These are phyloP conservation scores for Vombatus ursinus DNA, from an alignment of 2,113 vertebrate genomes.

Conservation along the genomic window DNA sequence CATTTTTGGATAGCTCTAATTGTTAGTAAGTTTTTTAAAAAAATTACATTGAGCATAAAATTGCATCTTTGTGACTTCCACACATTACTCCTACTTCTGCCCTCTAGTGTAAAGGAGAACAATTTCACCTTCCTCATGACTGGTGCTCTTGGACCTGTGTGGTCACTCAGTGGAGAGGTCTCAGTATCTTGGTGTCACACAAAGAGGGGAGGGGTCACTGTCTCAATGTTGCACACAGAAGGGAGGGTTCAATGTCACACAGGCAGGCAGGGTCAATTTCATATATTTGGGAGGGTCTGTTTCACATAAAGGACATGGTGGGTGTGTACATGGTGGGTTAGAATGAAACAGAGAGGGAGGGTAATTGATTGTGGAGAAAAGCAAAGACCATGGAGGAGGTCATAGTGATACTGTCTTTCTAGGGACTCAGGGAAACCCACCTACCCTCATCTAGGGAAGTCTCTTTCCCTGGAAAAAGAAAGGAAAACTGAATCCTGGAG, in stretches of 20 bases:
- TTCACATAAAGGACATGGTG: background rate
- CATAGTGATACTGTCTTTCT: background rate
- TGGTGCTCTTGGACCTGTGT: too few relatives aligned
- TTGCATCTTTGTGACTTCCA: too few relatives aligned
- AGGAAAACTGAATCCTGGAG: background rate
- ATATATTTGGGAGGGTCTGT: background rate
- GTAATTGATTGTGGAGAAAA: background rate
- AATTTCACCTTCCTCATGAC: too few relatives aligned
- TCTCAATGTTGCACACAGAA: background rate
- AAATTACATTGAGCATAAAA: too few relatives aligned
- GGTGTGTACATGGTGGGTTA: background rate
- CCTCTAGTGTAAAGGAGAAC: too few relatives aligned
- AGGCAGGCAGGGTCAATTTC: background rate
- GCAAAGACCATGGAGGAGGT: background rate
- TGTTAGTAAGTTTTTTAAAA: too few relatives aligned
- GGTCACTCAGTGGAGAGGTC: background rate
- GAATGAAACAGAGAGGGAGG: background rate
- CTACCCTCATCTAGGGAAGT: background rate
- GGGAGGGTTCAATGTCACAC: background rate
- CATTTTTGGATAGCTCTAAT: too few relatives aligned
- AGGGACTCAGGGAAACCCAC: background rate
- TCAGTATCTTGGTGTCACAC: background rate
- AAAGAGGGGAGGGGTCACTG: background rate
- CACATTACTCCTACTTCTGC: too few relatives aligned
- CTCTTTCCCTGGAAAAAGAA: background rate